Evolutionary conservation across 2,113 vertebrate species (phyloP).

Genomic region (Callipepla californica): DNA sequence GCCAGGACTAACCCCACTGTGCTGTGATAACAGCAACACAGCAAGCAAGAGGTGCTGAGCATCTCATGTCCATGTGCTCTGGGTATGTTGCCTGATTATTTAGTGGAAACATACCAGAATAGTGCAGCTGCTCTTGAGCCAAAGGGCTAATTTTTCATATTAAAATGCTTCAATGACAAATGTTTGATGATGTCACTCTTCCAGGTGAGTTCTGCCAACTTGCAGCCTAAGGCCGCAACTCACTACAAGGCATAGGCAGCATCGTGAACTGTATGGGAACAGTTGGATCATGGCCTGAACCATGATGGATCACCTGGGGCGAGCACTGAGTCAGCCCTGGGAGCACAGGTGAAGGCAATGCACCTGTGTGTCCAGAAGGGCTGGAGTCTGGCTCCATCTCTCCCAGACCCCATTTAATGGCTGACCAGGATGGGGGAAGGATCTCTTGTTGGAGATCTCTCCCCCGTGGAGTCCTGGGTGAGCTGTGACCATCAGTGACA

Average conservation of each 20-base stretch:
- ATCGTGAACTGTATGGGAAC: not conserved
- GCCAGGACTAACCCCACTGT: not conserved
- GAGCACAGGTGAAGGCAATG: too few species aligned
- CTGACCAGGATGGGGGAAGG: too few species aligned
- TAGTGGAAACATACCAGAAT: not conserved
- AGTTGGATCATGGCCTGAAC: too few species aligned
- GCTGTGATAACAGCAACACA: not conserved
- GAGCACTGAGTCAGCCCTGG: too few species aligned
- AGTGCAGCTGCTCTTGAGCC: not conserved
- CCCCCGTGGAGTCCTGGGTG: too few species aligned
- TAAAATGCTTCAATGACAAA: not conserved
- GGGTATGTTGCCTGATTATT: not conserved
- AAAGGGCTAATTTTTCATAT: not conserved
- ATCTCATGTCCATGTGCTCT: not conserved
- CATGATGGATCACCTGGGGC: too few species aligned
- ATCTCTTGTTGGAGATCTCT: too few species aligned
- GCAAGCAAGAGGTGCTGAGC: not conserved
- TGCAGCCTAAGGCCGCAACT: slow-evolving; percentile 13
- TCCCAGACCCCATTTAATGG: too few species aligned
- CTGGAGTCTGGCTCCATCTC: too few species aligned
- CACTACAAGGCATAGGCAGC: not conserved
- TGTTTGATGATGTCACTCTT: not conserved
- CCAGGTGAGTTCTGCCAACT: not conserved
- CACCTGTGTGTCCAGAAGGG: too few species aligned
- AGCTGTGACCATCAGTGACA: too few species aligned